Percentiles rank a stretch among this genome's conserved stretches.
Conservation (phyloP, 2,888 invertebrate species). For the Drosophila limbata region DNA sequence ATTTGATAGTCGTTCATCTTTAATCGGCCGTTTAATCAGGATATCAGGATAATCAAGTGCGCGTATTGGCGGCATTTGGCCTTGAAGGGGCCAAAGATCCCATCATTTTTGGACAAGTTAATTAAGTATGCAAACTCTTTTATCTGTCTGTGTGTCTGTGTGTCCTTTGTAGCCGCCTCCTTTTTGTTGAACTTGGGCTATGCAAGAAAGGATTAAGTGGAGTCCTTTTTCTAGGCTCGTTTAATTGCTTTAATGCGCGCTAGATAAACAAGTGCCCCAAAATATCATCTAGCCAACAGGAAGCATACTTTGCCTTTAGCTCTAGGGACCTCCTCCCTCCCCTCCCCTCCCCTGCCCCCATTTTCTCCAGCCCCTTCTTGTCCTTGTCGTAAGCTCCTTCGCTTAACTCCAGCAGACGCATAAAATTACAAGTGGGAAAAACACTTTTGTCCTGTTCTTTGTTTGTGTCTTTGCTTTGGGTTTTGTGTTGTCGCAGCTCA, state of each 20-base stretch:
- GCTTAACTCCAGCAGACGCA: slow-evolving; percentile 40
- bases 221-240: slow-evolving; percentile 67
- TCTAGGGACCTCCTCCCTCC: neutral
- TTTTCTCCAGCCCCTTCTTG: neutral
- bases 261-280: slow-evolving; percentile 58
- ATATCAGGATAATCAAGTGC: slow-evolving; percentile 6
- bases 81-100: slow-evolving; percentile 11
- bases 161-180: slow-evolving; percentile 22
- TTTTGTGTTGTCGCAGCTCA: slow-evolving; percentile 54
- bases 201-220: slow-evolving; percentile 66
- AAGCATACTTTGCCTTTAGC: slow-evolving; percentile 26
- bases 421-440: slow-evolving; percentile 41
- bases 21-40: slow-evolving; percentile 5
- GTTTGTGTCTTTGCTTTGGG: slow-evolving; percentile 20
- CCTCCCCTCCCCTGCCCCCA: neutral
- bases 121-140: slow-evolving; percentile 77
- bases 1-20: slow-evolving; percentile 7
- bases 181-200: slow-evolving; percentile 4
- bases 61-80: slow-evolving; percentile 17
- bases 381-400: slow-evolving; percentile 6
- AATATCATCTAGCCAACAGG: slow-evolving; percentile 30
- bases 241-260: slow-evolving; percentile 73
- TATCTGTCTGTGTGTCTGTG: slow-evolving; percentile 5
- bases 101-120: slow-evolving; percentile 61
- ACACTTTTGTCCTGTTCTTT: slow-evolving; percentile 29